These are phyloP conservation scores for Muraenolepis orangiensis DNA, from an alignment of 2,797 vertebrate species.

Conservation along the genomic window DNA sequence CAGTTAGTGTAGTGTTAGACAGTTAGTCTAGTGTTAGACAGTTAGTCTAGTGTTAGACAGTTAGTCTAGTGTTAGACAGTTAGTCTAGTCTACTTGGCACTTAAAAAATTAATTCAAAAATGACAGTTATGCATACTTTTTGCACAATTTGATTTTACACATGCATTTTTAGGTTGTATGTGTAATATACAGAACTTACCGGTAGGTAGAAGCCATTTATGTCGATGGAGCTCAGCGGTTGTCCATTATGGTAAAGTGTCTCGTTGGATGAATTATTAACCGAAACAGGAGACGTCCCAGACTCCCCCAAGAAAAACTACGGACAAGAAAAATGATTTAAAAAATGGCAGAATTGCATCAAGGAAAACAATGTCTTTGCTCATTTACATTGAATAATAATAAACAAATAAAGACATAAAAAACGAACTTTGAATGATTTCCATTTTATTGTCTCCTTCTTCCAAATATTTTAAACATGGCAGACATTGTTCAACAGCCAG, in stretches of 20 bases:
- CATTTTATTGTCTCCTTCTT: not conserved
- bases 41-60: too few species aligned
- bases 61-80: too few species aligned
- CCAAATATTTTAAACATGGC: constrained; percentile 42
- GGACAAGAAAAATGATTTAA: constrained; percentile 16
- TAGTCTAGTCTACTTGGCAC: too few species aligned
- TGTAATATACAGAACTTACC: constrained; percentile 73
- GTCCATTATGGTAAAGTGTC: constrained; percentile 72
- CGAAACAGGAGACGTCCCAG: constrained; percentile 58
- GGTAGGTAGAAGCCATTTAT: constrained; percentile 93
- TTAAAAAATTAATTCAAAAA: too few species aligned
- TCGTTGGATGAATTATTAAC: constrained; percentile 84
- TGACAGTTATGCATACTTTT: not conserved
- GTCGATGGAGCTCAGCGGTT: constrained; percentile 69
- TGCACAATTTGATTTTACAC: not conserved
- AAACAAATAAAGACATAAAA: not conserved
- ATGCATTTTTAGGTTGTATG: not conserved
- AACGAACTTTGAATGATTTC: not conserved
- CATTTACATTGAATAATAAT: not conserved
- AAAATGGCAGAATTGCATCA: not conserved
- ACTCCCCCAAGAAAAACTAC: constrained; percentile 90
- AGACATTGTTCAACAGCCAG: constrained; percentile 18
- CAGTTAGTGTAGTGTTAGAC: too few species aligned
- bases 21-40: too few species aligned
- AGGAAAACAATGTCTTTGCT: not conserved